A percentile compares a stretch with the other conserved stretches of the same genome.
These are phyloP conservation scores for Embiotoca jacksoni DNA, from an alignment of 2,113 vertebrate genomes.

Conservation along the genomic window DNA sequence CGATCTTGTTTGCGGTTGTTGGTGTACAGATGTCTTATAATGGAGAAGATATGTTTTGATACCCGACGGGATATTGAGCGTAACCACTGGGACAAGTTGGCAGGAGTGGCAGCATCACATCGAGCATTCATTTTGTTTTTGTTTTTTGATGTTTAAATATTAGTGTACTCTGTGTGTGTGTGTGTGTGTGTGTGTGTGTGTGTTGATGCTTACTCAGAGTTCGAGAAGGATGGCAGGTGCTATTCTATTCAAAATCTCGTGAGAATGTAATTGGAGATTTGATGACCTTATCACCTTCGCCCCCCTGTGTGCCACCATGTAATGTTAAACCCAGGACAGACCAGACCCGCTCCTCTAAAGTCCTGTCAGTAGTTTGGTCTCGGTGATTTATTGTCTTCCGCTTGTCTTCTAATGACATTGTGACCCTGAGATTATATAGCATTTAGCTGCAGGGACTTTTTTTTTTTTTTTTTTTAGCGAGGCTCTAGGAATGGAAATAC, in stretches of 20 bases:
- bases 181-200: no score
- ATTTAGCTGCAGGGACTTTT: not conserved
- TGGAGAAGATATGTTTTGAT: no score
- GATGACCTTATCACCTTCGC: constrained; percentile 52
- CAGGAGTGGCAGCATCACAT: no score
- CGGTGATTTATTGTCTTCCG: constrained; percentile 63
- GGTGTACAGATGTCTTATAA: no score
- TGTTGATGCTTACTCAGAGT: not conserved
- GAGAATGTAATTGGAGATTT: constrained; percentile 69
- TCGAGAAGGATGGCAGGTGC: constrained; percentile 56
- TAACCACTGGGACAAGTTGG: no score
- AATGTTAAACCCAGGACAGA: constrained; percentile 50
- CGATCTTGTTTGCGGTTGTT: no score
- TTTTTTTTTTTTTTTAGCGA: not conserved
- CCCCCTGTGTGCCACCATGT: constrained; percentile 41
- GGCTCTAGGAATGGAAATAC: not conserved
- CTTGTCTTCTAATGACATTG: constrained; percentile 35
- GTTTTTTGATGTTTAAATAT: not conserved
- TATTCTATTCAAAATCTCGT: constrained; percentile 48
- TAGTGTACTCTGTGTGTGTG: no score
- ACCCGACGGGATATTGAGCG: no score
- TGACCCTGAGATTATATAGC: constrained; percentile 1
- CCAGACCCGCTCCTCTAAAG: constrained; percentile 30
- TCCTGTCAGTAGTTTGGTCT: constrained; percentile 29
- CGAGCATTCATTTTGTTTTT: no score